phyloP scores from a whole-genome alignment of 2,113 vertebrate genomes.

The Tangachromis dhanisi region DNA sequence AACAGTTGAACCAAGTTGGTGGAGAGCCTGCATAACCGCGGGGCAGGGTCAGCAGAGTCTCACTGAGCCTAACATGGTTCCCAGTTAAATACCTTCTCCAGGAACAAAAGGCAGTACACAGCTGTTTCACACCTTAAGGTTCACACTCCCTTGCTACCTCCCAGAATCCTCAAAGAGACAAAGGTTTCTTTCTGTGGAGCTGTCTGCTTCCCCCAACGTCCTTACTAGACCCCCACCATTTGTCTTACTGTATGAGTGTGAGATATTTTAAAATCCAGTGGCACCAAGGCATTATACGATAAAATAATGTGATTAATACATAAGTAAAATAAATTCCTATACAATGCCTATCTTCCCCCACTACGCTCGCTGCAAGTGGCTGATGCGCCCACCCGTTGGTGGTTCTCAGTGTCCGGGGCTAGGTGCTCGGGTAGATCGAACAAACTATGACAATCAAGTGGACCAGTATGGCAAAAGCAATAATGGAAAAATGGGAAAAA shows the following conservation, averaged over 20 bases:
- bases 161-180: not conserved
- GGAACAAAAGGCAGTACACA: not conserved
- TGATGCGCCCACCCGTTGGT: not conserved
- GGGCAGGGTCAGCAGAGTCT: too few species aligned
- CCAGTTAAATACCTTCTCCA: not conserved
- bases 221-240: not conserved
- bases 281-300: not conserved
- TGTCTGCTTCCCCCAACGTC: not conserved
- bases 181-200: fast-evolving
- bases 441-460: not conserved
- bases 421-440: not conserved
- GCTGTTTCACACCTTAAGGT: not conserved
- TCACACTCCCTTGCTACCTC: not conserved
- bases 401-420: not conserved
- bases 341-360: not conserved
- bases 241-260: not conserved
- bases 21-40: too few species aligned
- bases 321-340: not conserved
- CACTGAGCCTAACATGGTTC: not conserved
- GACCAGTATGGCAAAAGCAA: not conserved
- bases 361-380: not conserved
- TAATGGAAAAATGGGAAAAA: not conserved
- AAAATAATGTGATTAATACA: not conserved
- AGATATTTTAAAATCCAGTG: fast-evolving
- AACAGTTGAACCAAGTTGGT: too few species aligned